Base-by-base conservation (phyloP, 2,113 vertebrate genomes). In the Microtus ochrogaster region DNA sequence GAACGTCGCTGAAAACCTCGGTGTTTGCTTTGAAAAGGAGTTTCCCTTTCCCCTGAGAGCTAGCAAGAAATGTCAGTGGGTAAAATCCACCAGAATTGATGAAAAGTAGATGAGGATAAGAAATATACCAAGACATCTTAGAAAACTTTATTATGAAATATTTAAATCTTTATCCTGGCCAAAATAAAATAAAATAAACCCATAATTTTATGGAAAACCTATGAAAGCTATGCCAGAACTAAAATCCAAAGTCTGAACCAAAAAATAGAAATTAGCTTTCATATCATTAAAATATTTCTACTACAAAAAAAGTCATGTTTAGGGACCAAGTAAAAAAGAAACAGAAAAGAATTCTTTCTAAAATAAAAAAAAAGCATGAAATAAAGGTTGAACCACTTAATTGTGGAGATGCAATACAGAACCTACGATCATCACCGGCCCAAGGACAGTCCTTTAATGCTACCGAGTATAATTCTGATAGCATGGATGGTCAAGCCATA, bases 141-240 rank as follows among this genome's bases (percentile, higher is more conserved):
- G 79, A 39, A 97, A 96, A 96, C 96, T 96, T 98, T 97, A 97
- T 87, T 65, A 84, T 89, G 92, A 78, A 89, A 82, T 97, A 93
- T 94, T 96, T 72, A 91, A 97, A 97, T 90, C 26, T 68, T 36
- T 93, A 93, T 41, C 17, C 22, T 81, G 41, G 49, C 8, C 65
- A 52, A 70, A 87, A 89, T 70, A 39, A 91, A 86, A 90, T 36
- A 76, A 93, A 86, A 88, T 39, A 76, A 89, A 91, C 4, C 16
- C 8, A 85, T 2, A 74, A 30, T 84, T 95, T 49, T 36, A 49
- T 19, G 74, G n/a, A 74, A 95, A 97, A 94, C 17, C 93, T 79
- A 82, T 78, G 44, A 79, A 79, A 91, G 96, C 82, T 97, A 73
- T 49, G 66, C 61, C 90, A 93, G 78, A 9, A 22, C 74, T 84